Percentiles rank a stretch among this genome's conserved stretches.
phyloP scores from a whole-genome alignment of 2,797 vertebrate species.

The Macropus fuliginosus region DNA sequence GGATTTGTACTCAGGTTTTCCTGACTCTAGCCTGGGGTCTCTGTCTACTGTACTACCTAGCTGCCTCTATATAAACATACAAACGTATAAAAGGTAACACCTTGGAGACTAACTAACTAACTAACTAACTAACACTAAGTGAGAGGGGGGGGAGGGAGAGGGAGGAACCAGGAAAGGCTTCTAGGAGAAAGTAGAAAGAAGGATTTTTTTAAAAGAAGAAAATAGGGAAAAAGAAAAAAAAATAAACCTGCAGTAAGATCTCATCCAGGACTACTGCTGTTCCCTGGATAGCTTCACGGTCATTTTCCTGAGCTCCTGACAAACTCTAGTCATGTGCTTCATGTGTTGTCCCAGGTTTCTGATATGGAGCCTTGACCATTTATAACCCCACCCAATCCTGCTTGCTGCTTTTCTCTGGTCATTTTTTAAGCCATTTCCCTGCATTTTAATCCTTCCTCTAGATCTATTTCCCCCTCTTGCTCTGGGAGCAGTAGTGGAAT shows the following conservation, averaged over 20 bases:
- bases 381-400: not conserved
- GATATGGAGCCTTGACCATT: not conserved
- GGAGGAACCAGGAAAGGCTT: not conserved
- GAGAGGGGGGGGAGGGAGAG: rapidly evolving
- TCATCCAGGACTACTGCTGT: not conserved
- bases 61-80: not conserved
- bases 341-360: not conserved
- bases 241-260: not conserved
- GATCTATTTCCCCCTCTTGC: not conserved
- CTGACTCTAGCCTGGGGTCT: not conserved
- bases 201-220: not conserved
- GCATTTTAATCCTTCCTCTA: not conserved
- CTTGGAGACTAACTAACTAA: not conserved
- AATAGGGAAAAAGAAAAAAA: not conserved
- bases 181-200: not conserved
- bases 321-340: not conserved
- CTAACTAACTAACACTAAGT: not conserved
- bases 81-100: not conserved
- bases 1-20: not conserved
- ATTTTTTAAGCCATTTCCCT: not conserved
- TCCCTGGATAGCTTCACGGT: not conserved
- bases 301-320: not conserved
- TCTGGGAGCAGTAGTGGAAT: not conserved
- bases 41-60: not conserved
- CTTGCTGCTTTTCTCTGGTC: not conserved